phyloP scores from a whole-genome alignment of 2,888 invertebrate genomes.

The Eupeodes luniger region DNA sequence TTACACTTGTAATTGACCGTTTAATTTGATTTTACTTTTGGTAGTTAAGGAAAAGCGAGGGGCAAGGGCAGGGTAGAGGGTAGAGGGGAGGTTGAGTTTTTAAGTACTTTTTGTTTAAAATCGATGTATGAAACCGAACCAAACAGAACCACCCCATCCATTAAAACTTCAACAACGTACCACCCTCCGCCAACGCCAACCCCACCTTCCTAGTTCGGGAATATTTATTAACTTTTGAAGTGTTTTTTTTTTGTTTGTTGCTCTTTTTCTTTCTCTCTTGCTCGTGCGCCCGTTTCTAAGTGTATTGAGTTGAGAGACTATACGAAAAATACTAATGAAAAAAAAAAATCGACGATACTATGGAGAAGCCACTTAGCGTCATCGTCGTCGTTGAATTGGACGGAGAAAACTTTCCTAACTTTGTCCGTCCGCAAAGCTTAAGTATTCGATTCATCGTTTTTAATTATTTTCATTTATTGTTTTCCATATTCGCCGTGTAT shows the following conservation, averaged over 20 bases:
- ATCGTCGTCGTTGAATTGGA: conserved; percentile 17
- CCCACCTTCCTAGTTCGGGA: background rate
- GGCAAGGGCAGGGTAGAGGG: background rate
- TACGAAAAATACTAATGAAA: conserved; percentile 37
- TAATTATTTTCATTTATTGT: conserved; percentile 73
- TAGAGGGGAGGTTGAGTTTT: background rate
- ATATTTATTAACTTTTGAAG: conserved; percentile 68
- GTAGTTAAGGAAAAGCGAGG: background rate
- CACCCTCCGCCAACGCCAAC: background rate
- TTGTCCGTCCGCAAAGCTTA: conserved; percentile 62
- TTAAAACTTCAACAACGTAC: conserved; percentile 8
- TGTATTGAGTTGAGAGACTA: background rate
- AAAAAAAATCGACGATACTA: conserved; percentile 26
- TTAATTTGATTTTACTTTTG: conserved; percentile 36
- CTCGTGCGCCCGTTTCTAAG: background rate
- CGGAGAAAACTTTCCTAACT: conserved; percentile 61
- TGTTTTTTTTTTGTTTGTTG: conserved; percentile 52
- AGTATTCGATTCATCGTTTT: conserved; percentile 65
- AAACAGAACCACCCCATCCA: conserved; percentile 14
- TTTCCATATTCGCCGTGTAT: conserved; percentile 23
- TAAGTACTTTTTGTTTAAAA: conserved; percentile 54
- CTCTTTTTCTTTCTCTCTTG: background rate
- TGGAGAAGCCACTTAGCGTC: conserved; percentile 24
- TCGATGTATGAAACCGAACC: conserved; percentile 34
- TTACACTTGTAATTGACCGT: conserved; percentile 47